Percentiles rank a stretch among this genome's conserved stretches.
Evolutionary conservation across 2,797 vertebrate species (phyloP).

Genomic region (Bradypodion ventrale): DNA sequence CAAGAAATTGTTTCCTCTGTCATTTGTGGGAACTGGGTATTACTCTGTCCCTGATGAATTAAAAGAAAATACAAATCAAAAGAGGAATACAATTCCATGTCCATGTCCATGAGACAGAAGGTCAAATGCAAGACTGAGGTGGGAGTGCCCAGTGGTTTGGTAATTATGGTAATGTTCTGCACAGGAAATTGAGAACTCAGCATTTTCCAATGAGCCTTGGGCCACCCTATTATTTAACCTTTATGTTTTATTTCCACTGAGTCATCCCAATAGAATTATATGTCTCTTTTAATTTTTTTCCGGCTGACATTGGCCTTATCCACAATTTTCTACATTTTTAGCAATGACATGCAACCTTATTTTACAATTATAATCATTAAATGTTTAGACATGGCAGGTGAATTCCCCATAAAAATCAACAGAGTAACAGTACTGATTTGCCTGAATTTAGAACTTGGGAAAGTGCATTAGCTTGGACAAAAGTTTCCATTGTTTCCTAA

Average conservation of each 20-base stretch:
- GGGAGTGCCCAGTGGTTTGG: constrained; percentile 25
- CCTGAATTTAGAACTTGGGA: not conserved
- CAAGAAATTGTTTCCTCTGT: constrained; percentile 63
- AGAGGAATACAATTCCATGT: constrained; percentile 31
- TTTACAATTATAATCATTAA: not conserved
- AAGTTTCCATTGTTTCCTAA: no score
- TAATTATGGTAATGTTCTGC: constrained; percentile 41
- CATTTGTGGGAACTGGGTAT: constrained; percentile 60
- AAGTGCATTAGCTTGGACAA: no score
- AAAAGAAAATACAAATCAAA: constrained; percentile 35
- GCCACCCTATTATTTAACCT: constrained; percentile 12
- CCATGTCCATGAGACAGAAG: constrained; percentile 13
- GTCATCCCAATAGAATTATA: not conserved
- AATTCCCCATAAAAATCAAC: not conserved
- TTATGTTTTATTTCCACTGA: not conserved
- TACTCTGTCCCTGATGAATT: constrained; percentile 55
- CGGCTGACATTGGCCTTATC: not conserved
- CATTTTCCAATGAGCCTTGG: constrained; percentile 4
- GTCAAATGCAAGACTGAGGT: constrained; percentile 35
- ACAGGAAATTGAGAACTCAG: constrained; percentile 48
- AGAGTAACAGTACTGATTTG: not conserved
- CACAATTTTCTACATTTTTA: not conserved
- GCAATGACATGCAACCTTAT: not conserved
- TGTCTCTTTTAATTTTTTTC: not conserved
- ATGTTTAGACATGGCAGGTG: not conserved